These are phyloP conservation scores for Redunca redunca DNA, from an alignment of 2,113 vertebrate genomes.

Conservation along the genomic window DNA sequence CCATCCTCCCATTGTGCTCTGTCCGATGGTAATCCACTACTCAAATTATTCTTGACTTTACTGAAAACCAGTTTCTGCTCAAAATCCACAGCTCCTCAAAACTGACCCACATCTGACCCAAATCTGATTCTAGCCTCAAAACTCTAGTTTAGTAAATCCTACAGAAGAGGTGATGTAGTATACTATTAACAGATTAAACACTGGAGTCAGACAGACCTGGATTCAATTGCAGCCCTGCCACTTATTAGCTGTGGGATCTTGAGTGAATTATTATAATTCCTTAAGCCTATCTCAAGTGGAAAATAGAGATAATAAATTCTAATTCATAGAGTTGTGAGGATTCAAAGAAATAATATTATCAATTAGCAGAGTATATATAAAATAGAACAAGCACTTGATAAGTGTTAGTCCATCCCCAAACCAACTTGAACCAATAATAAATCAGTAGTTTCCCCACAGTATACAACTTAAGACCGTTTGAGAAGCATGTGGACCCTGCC, in stretches of 20 bases:
- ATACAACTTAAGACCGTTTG: not conserved
- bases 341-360: not conserved
- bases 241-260: not conserved
- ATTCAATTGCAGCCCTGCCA: not conserved
- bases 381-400: not conserved
- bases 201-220: not conserved
- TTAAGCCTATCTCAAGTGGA: not conserved
- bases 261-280: not conserved
- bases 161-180: not conserved
- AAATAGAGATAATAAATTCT: not conserved
- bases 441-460: not conserved
- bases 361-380: not conserved
- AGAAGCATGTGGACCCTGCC: not conserved
- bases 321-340: not conserved
- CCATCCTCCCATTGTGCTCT: not conserved
- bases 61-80: not conserved
- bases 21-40: not conserved
- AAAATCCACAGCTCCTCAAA: not conserved
- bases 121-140: not conserved
- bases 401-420: not conserved
- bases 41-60: not conserved
- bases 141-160: not conserved
- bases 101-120: not conserved
- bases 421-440: not conserved
- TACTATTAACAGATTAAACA: not conserved